Percentiles rank a stretch among this genome's conserved stretches.
These are phyloP conservation scores for Hypotaenidia okinawae DNA, from an alignment of 2,797 vertebrate genomes.

Conservation along the genomic window DNA sequence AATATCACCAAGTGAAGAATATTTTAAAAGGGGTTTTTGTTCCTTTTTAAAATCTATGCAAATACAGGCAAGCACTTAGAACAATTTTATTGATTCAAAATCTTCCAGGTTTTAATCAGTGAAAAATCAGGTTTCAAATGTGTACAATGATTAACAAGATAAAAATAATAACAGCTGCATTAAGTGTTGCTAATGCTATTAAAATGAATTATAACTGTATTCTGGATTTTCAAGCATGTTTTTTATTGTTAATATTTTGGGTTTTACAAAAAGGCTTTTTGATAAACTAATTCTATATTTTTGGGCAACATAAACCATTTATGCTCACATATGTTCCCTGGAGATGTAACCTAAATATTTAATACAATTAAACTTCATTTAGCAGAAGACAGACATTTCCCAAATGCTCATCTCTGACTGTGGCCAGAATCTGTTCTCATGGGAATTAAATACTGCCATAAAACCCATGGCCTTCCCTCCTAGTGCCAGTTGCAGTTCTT, in stretches of 20 bases:
- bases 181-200: not conserved
- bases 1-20: not conserved
- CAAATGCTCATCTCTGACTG: not conserved
- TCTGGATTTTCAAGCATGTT: not conserved
- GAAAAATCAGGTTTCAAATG: not conserved
- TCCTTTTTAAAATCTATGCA: not conserved
- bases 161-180: not conserved
- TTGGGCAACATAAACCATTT: not conserved
- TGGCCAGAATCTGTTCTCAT: not conserved
- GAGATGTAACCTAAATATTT: not conserved
- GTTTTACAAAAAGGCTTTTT: not conserved
- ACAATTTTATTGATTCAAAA: not conserved
- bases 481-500: not conserved
- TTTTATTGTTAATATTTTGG: not conserved
- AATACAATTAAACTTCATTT: not conserved
- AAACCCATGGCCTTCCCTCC: not conserved
- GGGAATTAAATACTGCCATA: not conserved
- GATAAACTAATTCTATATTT: not conserved
- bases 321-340: not conserved
- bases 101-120: not conserved
- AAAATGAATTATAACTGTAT: not conserved
- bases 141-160: not conserved
- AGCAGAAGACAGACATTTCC: not conserved
- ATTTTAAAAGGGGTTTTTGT: not conserved
- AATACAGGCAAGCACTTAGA: not conserved